Conservation (phyloP, 92 coral and sea anemone species). For the Zoanthus sansibaricus region DNA sequence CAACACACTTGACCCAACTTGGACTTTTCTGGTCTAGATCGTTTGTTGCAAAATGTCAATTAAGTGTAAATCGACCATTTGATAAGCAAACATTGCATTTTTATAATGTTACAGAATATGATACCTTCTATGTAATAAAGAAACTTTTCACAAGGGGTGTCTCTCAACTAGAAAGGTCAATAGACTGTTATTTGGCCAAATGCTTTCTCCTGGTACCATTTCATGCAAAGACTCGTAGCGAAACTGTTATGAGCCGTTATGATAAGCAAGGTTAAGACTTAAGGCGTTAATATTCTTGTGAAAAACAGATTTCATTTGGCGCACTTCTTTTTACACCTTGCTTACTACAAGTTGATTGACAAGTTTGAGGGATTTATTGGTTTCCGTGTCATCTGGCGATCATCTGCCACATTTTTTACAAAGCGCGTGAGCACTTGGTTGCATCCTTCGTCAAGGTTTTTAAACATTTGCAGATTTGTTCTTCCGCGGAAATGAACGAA, state of each 20-base stretch:
- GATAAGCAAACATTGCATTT: conserved; percentile 35
- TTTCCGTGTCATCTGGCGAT: conserved; percentile 58
- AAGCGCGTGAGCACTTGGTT: conserved; percentile 21
- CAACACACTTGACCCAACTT: conserved; percentile 31
- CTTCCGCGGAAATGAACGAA: conserved; percentile 40
- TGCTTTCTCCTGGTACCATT: not conserved
- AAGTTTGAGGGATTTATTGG: conserved; percentile 41
- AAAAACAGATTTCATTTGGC: conserved; percentile 78
- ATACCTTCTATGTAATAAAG: conserved; percentile 20
- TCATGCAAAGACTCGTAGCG: not conserved
- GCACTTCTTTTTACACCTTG: conserved; percentile 75
- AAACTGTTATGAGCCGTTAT: conserved; percentile 23
- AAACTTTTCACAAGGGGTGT: not conserved
- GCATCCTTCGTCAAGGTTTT: conserved; percentile 70
- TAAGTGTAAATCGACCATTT: conserved; percentile 52
- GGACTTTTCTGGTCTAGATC: conserved; percentile 18
- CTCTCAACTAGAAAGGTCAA: not conserved
- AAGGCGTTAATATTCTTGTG: conserved; percentile 74
- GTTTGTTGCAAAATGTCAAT: conserved; percentile 47
- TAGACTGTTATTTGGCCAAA: not conserved
- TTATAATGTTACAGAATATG: conserved; percentile 28
- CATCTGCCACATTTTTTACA: conserved; percentile 21
- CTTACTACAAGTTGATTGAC: conserved; percentile 72
- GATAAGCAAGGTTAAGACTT: conserved; percentile 65
- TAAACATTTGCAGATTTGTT: conserved; percentile 49